These are phyloP conservation scores for Bombus waltoni DNA, from an alignment of 1,140 invertebrate genomes.

Conservation along the genomic window DNA sequence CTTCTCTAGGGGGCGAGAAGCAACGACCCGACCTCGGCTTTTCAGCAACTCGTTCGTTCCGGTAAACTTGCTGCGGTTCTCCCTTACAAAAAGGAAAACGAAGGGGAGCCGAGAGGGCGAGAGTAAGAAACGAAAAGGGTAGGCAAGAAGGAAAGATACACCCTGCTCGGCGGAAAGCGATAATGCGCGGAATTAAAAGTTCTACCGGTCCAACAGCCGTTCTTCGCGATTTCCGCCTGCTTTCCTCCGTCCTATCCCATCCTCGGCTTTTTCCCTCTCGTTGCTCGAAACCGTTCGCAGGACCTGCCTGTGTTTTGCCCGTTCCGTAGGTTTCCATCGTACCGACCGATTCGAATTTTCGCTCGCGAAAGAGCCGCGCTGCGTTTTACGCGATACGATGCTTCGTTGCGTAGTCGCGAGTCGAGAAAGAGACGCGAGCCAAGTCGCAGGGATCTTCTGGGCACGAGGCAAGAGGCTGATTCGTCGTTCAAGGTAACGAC, in stretches of 20 bases:
- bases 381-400: background rate
- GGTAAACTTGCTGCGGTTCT: slow-evolving; percentile 33
- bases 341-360: too few species aligned
- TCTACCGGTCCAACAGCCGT: slow-evolving; percentile 47
- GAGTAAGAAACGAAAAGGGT: slow-evolving; percentile 8
- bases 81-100: slow-evolving; percentile 24
- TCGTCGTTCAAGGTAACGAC: background rate
- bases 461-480: background rate
- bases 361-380: too few species aligned
- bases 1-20: background rate
- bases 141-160: slow-evolving; percentile 40
- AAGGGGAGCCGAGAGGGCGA: background rate
- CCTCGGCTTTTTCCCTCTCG: background rate
- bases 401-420: background rate
- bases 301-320: background rate
- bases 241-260: background rate
- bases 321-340: background rate
- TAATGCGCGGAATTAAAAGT: slow-evolving; percentile 68
- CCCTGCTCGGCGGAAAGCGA: slow-evolving; percentile 42
- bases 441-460: background rate
- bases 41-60: slow-evolving; percentile 36
- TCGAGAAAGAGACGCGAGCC: background rate
- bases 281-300: background rate
- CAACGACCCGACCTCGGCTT: slow-evolving; percentile 14
- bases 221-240: slow-evolving; percentile 9